Conservation (phyloP, 1,140 invertebrate genomes). For the Drosophila littoralis region DNA sequence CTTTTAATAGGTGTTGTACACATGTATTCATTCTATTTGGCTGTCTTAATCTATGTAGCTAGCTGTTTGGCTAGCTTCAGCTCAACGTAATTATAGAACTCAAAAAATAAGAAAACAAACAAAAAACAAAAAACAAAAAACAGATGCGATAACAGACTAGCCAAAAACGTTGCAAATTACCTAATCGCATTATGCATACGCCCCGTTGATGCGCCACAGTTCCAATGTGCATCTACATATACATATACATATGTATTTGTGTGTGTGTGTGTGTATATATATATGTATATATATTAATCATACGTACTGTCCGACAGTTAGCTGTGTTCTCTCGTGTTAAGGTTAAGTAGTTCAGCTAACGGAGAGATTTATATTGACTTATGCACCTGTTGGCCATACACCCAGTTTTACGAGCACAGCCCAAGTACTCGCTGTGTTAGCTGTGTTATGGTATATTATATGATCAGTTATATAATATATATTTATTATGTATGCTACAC, state of each 20-base stretch:
- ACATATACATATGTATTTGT: background rate
- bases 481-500: too few relatives aligned
- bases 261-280: background rate
- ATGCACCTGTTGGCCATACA: too few relatives aligned
- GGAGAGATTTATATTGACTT: too few relatives aligned
- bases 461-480: too few relatives aligned
- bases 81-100: conserved; percentile 1
- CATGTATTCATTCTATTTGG: background rate
- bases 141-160: background rate
- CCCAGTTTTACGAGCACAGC: too few relatives aligned
- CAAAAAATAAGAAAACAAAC: background rate
- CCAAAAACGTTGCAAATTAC: background rate
- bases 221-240: background rate
- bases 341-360: too few relatives aligned
- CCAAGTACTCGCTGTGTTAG: too few relatives aligned
- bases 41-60: conserved; percentile 1
- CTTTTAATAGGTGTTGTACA: background rate
- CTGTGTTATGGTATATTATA: too few relatives aligned
- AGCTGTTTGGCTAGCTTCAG: background rate
- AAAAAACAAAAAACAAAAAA: background rate
- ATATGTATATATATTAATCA: background rate
- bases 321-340: too few relatives aligned
- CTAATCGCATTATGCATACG: conserved; percentile 2
- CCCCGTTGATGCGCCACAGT: background rate
- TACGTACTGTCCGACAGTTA: background rate